A percentile compares a stretch with the other conserved stretches of the same genome.
Evolutionary conservation across 2,797 vertebrate species (phyloP).

Genomic region (Falco concolor): DNA sequence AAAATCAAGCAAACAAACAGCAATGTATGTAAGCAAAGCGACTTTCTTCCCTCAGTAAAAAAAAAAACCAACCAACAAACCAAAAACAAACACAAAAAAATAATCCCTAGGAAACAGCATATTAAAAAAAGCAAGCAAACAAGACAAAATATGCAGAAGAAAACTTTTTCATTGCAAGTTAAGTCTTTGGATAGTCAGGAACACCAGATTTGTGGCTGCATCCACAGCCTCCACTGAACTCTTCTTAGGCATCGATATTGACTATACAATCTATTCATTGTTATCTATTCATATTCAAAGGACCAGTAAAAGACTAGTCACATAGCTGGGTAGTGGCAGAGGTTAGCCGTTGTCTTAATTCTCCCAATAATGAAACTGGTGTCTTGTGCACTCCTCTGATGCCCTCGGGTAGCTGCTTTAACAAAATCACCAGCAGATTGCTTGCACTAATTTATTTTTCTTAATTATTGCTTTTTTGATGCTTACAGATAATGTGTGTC

Average conservation of each 20-base stretch:
- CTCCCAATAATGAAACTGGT: neutral
- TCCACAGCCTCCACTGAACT: neutral
- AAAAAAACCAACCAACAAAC: neutral
- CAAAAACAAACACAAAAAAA: rapidly evolving
- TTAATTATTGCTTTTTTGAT: neutral
- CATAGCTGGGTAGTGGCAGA: neutral
- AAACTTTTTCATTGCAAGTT: neutral
- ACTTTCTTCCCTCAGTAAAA: neutral
- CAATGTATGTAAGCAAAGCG: neutral
- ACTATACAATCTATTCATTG: neutral
- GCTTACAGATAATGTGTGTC: neutral
- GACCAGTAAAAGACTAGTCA: neutral
- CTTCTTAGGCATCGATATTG: neutral
- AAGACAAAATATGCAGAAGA: neutral
- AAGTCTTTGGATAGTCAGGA: neutral
- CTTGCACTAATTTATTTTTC: neutral
- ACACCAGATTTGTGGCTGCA: neutral
- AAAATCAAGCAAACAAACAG: neutral
- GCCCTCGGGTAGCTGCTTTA: neutral
- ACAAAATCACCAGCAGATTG: neutral
- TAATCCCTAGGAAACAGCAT: neutral
- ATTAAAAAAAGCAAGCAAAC: neutral
- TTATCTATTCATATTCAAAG: neutral
- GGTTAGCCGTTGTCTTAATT: neutral
- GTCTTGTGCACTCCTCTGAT: neutral